Percentiles rank a stretch among this genome's conserved stretches.
Evolutionary conservation across 2,797 vertebrate species (phyloP).

Genomic region (Huso huso): DNA sequence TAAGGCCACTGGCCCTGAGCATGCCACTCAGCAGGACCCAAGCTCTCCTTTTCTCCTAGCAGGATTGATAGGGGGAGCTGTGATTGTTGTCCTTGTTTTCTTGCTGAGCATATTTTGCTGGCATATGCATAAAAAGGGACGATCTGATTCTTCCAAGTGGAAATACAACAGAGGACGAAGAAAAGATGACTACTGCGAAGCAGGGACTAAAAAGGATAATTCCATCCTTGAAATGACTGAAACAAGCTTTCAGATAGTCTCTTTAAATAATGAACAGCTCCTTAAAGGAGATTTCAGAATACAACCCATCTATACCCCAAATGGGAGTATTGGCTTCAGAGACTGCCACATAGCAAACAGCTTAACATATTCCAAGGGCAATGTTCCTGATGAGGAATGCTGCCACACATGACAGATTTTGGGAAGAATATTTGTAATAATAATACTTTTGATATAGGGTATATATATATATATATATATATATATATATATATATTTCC

Average conservation of each 20-base stretch:
- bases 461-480: too few relatives aligned
- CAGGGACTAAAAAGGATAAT: conserved; percentile 93
- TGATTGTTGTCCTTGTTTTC: conserved; percentile 82
- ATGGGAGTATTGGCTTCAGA: conserved; percentile 92
- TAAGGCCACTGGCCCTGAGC: conserved; percentile 75
- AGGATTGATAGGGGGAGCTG: conserved; percentile 82
- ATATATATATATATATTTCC: conserved; percentile 39
- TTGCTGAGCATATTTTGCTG: conserved; percentile 80
- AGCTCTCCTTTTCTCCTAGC: conserved; percentile 84
- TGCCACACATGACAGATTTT: conserved; percentile 78
- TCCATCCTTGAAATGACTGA: conserved; percentile 98
- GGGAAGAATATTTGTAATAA: conserved; percentile 28
- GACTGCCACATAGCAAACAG: conserved; percentile 96
- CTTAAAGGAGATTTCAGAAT: conserved; percentile 92
- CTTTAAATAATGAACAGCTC: conserved; percentile 98
- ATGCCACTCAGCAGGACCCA: conserved; percentile 74
- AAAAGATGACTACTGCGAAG: conserved; percentile 95
- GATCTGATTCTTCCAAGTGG: conserved; percentile 88
- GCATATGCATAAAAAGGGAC: conserved; percentile 96
- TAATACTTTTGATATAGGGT: conserved; percentile 51
- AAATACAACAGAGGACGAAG: conserved; percentile 91
- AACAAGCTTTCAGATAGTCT: conserved; percentile 98
- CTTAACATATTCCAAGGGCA: conserved; percentile 88
- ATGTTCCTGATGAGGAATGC: conserved; percentile 85
- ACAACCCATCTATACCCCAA: conserved; percentile 95